Percentiles rank a stretch among this genome's conserved stretches.
Evolutionary conservation across 2,888 invertebrate genomes (phyloP).

Genomic region (Digitonthophagus gazella): DNA sequence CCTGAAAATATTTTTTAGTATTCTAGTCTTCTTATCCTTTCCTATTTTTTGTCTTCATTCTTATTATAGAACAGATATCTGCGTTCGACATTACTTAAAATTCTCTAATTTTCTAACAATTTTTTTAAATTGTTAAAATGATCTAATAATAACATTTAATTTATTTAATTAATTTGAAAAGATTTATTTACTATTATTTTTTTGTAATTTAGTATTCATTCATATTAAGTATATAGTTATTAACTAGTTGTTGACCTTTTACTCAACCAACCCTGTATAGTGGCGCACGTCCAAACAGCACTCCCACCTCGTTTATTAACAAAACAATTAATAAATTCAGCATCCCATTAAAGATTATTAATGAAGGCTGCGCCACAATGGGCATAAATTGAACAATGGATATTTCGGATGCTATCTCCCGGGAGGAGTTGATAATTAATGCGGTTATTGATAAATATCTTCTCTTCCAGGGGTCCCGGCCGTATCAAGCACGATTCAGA

Average conservation of each 20-base stretch:
- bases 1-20: too few species aligned
- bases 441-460: slow-evolving; percentile 26
- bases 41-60: too few species aligned
- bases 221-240: not conserved
- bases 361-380: slow-evolving; percentile 13
- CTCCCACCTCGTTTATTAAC: not conserved
- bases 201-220: too few species aligned
- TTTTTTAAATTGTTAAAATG: too few species aligned
- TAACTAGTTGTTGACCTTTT: not conserved
- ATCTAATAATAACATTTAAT: not conserved
- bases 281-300: not conserved
- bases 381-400: slow-evolving; percentile 17
- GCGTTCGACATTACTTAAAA: too few species aligned
- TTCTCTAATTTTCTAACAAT: too few species aligned
- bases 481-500: not conserved
- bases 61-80: too few species aligned
- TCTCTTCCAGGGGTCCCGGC: slow-evolving; percentile 14
- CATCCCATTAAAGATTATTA: slow-evolving; percentile 11
- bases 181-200: not conserved
- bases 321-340: not conserved
- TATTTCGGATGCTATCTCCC: slow-evolving; percentile 13
- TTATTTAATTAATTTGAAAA: too few species aligned
- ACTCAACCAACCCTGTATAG: not conserved
- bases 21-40: too few species aligned
- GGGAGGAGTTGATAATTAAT: slow-evolving; percentile 20